Percentiles rank a stretch among this genome's conserved stretches.
phyloP scores from a whole-genome alignment of 2,797 vertebrate species.

The Erethizon dorsatum region DNA sequence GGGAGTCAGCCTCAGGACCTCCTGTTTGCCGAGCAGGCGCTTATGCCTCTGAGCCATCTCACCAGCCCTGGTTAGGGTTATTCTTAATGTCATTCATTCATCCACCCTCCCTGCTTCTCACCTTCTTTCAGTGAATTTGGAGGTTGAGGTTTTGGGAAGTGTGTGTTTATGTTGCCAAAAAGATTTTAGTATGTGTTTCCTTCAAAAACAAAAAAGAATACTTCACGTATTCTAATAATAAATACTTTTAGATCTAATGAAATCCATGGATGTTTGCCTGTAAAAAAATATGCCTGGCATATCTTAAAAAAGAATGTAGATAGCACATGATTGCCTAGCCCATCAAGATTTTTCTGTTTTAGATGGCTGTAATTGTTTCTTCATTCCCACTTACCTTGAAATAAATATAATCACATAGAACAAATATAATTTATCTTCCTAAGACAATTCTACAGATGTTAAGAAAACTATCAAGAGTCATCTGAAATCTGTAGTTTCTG shows the following conservation, averaged over 20 bases:
- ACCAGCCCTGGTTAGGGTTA: neutral
- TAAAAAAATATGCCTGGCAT: neutral
- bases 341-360: neutral
- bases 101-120: rapidly evolving
- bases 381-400: neutral
- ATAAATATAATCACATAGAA: neutral
- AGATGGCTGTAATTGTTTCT: neutral
- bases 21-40: too few species aligned
- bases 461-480: neutral
- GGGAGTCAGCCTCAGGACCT: too few species aligned
- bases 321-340: neutral
- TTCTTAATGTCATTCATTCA: neutral
- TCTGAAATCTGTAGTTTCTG: neutral
- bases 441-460: neutral
- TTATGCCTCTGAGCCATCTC: too few species aligned
- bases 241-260: constrained; percentile 13
- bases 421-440: neutral
- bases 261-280: neutral
- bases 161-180: neutral
- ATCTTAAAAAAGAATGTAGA: neutral
- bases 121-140: neutral
- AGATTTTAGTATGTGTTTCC: neutral
- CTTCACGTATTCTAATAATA: neutral
- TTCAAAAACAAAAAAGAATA: constrained; percentile 9
- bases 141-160: neutral